Base-by-base conservation (phyloP, 2,113 vertebrate genomes). In the Leiothrix lutea region DNA sequence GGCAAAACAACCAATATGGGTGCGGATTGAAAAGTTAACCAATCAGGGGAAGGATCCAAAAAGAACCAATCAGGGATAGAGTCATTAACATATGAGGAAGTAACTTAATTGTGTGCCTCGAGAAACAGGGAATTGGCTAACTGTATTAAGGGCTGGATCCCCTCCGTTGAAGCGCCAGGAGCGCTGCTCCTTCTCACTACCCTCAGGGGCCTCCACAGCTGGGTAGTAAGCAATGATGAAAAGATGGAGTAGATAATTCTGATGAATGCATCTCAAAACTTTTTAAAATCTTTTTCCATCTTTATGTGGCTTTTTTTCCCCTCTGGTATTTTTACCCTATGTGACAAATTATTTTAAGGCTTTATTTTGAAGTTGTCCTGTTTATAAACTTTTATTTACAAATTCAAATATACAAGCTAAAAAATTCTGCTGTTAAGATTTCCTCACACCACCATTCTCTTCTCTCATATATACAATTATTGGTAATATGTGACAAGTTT, bases 201-300 rank as follows among this genome's bases (percentile, higher is more conserved):
- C n/a, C n/a, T n/a, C n/a, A n/a, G n/a, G n/a, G n/a, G n/a, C n/a
- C n/a, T n/a, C n/a, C n/a, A n/a, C n/a, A n/a, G n/a, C n/a, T 20
- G 9, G 7, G 35, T 82, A 5, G 4, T 44, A 85, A 78, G 1
- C 14, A 86, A 21, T 22, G 21, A 82, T 2, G 2, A 42, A 50
- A n/a, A 45, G 8, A 48, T 53, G 22, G 17, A 15, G 18, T 61
- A 90, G 20, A 38, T 12, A 73, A 26, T 6, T 19, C 8, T 53
- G 17, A 12, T 66, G 19, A 73, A 80, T 5, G 1, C 1, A 60
- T 70, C 29, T 66, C 10, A 71, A 50, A 73, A 28, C 0, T 0
- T 47, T 61, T 19, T 1, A 29, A n/a, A n/a, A n/a, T 18, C 0
- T 48, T 62, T 88, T 48, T 61, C 24, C 5, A 19, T 42, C 2